These are phyloP conservation scores for Pelagia noctiluca DNA, from an alignment of 30 jellyfish, hydroid and myxozoan species.

Conservation along the genomic window DNA sequence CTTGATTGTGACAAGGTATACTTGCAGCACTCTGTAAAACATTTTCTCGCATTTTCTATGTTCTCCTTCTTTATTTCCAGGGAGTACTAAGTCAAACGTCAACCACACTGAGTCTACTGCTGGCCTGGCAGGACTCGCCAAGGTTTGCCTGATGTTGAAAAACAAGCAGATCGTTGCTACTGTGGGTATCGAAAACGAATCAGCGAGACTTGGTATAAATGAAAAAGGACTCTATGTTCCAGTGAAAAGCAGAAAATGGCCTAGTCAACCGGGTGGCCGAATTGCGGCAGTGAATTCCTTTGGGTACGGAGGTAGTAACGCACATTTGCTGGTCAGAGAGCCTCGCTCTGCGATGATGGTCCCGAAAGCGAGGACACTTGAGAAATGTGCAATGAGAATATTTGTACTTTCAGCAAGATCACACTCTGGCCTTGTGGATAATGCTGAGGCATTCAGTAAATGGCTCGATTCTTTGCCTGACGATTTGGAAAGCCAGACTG, in stretches of 20 bases:
- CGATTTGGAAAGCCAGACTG: slow-evolving; percentile 7
- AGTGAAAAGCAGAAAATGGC: slow-evolving; percentile 41
- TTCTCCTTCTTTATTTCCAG: slow-evolving; percentile 6
- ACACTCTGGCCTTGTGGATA: slow-evolving; percentile 29
- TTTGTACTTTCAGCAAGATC: slow-evolving; percentile 60
- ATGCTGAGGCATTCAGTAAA: slow-evolving; percentile 44
- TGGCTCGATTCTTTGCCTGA: slow-evolving; percentile 62
- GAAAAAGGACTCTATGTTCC: slow-evolving; percentile 56
- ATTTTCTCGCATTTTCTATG: not conserved
- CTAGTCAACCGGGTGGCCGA: slow-evolving; percentile 12
- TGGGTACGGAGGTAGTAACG: slow-evolving; percentile 85
- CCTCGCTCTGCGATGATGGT: too few relatives aligned
- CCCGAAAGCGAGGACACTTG: too few relatives aligned
- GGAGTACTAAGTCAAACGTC: slow-evolving; percentile 75
- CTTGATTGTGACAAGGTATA: too few relatives aligned
- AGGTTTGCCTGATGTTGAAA: slow-evolving; percentile 69
- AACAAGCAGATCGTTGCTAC: slow-evolving; percentile 46
- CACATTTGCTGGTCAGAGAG: slow-evolving; percentile 60
- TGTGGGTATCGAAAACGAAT: slow-evolving; percentile 58
- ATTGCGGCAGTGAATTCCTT: slow-evolving; percentile 72
- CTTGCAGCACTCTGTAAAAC: not conserved
- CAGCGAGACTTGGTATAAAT: slow-evolving; percentile 53
- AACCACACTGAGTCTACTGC: slow-evolving; percentile 83
- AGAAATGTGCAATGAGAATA: slow-evolving; percentile 30
- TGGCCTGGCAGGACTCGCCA: slow-evolving; percentile 81